Base-by-base conservation (phyloP, 1,140 invertebrate species). In the Triops cancriformis region DNA sequence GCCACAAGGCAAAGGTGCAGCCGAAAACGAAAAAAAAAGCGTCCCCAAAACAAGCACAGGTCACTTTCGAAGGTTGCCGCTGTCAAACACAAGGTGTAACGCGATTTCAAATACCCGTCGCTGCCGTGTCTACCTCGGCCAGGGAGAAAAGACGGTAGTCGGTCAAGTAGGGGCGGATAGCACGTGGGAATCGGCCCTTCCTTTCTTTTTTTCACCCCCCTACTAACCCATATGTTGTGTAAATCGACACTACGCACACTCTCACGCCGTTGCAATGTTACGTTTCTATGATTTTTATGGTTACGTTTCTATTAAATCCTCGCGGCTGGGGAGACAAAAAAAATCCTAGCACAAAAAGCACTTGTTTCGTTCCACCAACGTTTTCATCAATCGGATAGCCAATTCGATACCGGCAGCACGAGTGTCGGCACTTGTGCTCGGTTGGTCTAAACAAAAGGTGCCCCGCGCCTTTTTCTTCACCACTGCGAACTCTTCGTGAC, bases 1-100 rank as follows among this genome's bases (percentile, higher is more conserved):
- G 73, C 31, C n/a, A 28, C 37, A 73, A 77, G 72, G 72, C 76
- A 77, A 77, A 73, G 26, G 26, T 7, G 37, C 51, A 37, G 23
- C 42, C 0, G 31, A 37, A 11, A 26, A 76, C 37, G 45, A 76
- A 76, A 27, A 64, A 23, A 51, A 64, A 64, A 64, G 23, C 51
- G 51, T 0, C 51, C 51, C 51, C 51, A 64, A 64, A 72, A 77
- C 31, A 77, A 37, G 43, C 73, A 77, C 76, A 77, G 76, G 76
- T 77, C 64, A 73, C 76, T 77, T 72, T n/a, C 73, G 26, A 18
- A 64, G 10, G 9, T 18, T 64, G 51, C 18, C 51, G n/a, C 51
- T 64, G 51, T 9, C n/a, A 18, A 64, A 64, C 51, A 64, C 51
- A 64, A 64, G 51, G 51, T 18, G 9, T 7, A 23, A 64, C 11